Evolutionary conservation across 1,140 invertebrate species (phyloP).

Genomic region (Zaprionus tsacasi): DNA sequence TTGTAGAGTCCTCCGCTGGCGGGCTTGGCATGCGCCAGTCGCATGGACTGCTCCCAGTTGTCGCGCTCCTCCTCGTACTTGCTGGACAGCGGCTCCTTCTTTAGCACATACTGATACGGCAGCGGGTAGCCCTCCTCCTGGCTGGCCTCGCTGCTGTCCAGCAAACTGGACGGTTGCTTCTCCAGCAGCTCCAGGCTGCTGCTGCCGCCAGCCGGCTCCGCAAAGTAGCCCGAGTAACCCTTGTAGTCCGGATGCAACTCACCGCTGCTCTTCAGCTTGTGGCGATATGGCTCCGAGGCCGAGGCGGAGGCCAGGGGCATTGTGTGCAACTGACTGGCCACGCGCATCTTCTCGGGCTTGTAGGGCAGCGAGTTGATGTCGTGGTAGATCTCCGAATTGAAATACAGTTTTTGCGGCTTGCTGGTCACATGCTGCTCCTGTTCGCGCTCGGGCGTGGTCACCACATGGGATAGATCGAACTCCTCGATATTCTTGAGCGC

Average conservation of each 20-base stretch:
- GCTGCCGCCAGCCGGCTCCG: slow-evolving; percentile 50
- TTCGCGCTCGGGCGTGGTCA: slow-evolving; percentile 64
- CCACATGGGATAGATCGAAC: slow-evolving; percentile 77
- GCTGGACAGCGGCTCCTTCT: slow-evolving; percentile 67
- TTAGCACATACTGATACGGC: slow-evolving; percentile 77
- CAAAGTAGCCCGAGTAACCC: slow-evolving; percentile 76
- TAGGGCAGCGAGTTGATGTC: slow-evolving; percentile 81
- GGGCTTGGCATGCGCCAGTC: slow-evolving; percentile 41
- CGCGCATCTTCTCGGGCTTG: slow-evolving; percentile 62
- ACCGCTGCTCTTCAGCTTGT: slow-evolving; percentile 58
- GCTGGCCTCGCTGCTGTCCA: slow-evolving; percentile 11
- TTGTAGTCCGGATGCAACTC: slow-evolving; percentile 70
- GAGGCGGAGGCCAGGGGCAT: slow-evolving; percentile 19
- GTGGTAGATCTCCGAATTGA: slow-evolving; percentile 82
- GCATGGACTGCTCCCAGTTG: slow-evolving; percentile 60
- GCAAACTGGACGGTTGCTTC: slow-evolving; percentile 13
- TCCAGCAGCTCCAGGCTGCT: slow-evolving; percentile 31
- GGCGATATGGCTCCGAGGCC: slow-evolving; percentile 55
- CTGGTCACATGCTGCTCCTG: slow-evolving; percentile 35
- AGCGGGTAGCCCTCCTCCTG: slow-evolving; percentile 66
- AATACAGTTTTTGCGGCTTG: slow-evolving; percentile 75
- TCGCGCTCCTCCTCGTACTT: slow-evolving; percentile 64
- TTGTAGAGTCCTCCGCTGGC: slow-evolving; percentile 3
- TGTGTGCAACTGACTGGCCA: slow-evolving; percentile 20
- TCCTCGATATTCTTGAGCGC: slow-evolving; percentile 79